Percentiles rank a stretch among this genome's conserved stretches.
Evolutionary conservation across 2,113 vertebrate species (phyloP).

Genomic region (Brachypodius melanocephalos): DNA sequence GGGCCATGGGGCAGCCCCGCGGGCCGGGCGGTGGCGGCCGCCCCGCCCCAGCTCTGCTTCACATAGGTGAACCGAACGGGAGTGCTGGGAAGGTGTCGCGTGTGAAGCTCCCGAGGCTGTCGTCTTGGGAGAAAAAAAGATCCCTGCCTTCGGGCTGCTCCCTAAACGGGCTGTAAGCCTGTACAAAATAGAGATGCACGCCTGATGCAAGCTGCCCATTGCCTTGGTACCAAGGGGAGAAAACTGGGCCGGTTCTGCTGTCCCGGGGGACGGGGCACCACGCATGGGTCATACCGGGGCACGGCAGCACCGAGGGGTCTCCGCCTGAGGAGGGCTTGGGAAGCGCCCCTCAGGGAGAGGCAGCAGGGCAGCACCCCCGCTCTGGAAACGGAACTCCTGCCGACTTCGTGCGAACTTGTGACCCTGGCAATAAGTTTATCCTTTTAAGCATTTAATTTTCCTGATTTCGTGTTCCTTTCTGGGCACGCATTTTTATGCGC

Average conservation of each 20-base stretch:
- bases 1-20: background rate
- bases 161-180: no score
- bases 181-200: accelerated
- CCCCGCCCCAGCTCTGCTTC: background rate
- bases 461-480: background rate
- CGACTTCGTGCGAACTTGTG: background rate
- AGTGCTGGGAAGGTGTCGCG: background rate
- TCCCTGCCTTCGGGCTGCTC: background rate
- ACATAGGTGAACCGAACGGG: accelerated
- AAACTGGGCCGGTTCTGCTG: background rate
- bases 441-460: background rate
- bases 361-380: background rate
- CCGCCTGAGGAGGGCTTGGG: background rate
- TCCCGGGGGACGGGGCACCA: background rate
- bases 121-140: background rate
- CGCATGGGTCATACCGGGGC: background rate
- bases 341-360: background rate
- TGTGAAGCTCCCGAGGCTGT: background rate
- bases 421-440: background rate
- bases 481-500: accelerated
- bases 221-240: background rate
- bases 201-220: accelerated
- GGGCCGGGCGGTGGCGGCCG: background rate
- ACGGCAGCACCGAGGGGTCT: background rate
- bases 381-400: background rate